Evolutionary conservation across 2,797 vertebrate genomes (phyloP).

Genomic region (Mus minutoides): DNA sequence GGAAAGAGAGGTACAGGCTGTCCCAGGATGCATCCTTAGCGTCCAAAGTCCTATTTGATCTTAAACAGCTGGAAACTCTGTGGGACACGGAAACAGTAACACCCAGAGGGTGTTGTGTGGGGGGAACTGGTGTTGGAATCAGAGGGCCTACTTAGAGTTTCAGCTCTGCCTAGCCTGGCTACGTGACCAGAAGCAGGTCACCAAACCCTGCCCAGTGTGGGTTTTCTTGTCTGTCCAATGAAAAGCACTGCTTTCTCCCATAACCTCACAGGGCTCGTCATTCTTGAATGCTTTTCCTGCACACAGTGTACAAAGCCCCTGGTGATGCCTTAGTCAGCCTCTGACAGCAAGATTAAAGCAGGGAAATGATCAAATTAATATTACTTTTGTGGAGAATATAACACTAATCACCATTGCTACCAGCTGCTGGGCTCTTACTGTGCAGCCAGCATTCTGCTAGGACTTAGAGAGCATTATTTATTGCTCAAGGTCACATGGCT

Average conservation of each 20-base stretch:
- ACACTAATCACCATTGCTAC: not conserved
- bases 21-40: not conserved
- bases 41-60: slow-evolving; percentile 57
- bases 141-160: slow-evolving; percentile 27
- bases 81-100: not conserved
- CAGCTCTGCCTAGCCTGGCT: not conserved
- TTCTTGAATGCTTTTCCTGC: slow-evolving; percentile 57
- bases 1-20: slow-evolving; percentile 28
- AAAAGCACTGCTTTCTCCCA: not conserved
- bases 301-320: slow-evolving; percentile 5
- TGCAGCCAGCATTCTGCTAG: not conserved
- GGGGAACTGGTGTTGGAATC: slow-evolving; percentile 25
- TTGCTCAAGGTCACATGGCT: not conserved
- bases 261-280: not conserved
- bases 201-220: not conserved
- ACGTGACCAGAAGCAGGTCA: slow-evolving; percentile 75
- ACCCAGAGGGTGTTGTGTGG: not conserved
- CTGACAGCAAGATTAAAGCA: slow-evolving; percentile 13
- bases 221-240: slow-evolving; percentile 46
- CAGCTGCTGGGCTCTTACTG: not conserved
- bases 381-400: slow-evolving; percentile 37
- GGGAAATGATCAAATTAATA: slow-evolving; percentile 28
- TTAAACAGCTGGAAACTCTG: slow-evolving; percentile 26
- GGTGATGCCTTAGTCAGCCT: not conserved
- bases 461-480: not conserved